Evolutionary conservation across 2,888 invertebrate species (phyloP), one percentile per base, ranked within the genome.

Genomic region (Drosophila demipolita): DNA sequence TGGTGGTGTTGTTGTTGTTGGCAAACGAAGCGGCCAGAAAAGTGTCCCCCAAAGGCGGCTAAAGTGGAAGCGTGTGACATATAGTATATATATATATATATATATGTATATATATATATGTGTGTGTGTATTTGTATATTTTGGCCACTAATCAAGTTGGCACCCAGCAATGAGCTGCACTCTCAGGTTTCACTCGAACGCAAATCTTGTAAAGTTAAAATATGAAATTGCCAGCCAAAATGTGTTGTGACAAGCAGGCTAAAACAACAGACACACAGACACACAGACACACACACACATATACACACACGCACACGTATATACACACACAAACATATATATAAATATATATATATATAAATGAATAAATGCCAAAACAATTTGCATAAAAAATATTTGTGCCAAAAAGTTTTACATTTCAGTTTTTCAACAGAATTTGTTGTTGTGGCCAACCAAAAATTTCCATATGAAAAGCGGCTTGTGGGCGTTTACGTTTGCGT

Each of bases 341-440:
- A 59, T 20, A 64, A 23, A 48, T 17, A 40, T 4, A 29, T 33
- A 65, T 42, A 68, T 58, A 71, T 70, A 71, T 82, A 76, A 83
- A 87, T 77, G 75, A 85, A 86, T 87, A 81, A 86, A 85, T 81
- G 88, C 81, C 86, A 87, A 80, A 87, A 87, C 82, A 87, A 86
- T 86, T 86, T 86, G 83, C 88, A 86, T 86, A 87, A 81, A 86
- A 73, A 86, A 85, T 87, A 86, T 83, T 87, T 87, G 83, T 85
- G 76, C 82, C 77, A 83, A 82, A 86, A 87, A 83, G 73, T 87
- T 86, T 83, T 79, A 66, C 80, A 75, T 71, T 78, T 78, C 58
- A 68, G 68, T 69, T 71, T 78, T 64, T 70, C 35, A 49, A 38
- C 48, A 50, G 52, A 23, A 45, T 20, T 26, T 36, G 36, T 52